Conservation (phyloP, 2,797 vertebrate species). For the Haliaeetus vocifer region DNA sequence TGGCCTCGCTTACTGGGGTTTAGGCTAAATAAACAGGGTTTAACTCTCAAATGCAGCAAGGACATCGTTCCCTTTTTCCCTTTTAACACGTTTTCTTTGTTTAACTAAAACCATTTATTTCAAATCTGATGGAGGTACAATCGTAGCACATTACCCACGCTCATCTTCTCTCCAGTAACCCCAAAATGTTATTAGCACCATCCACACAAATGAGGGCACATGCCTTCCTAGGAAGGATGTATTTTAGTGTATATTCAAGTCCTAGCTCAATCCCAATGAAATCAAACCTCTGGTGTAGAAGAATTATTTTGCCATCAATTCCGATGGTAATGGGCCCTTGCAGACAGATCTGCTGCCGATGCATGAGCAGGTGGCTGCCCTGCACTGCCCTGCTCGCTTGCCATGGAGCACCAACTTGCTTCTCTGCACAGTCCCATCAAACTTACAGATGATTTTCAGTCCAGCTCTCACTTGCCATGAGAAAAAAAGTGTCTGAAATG, state of each 20-base stretch:
- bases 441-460: neutral
- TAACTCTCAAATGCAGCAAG: neutral
- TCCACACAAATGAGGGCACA: neutral
- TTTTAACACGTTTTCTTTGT: neutral
- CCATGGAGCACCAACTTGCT: neutral
- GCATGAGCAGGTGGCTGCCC: neutral
- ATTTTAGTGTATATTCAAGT: neutral
- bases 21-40: neutral
- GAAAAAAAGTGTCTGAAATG: neutral
- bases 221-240: neutral
- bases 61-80: neutral
- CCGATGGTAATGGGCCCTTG: rapidly evolving
- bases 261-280: neutral
- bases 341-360: neutral
- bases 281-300: neutral
- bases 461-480: neutral
- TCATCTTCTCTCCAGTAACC: neutral
- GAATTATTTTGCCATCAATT: neutral
- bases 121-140: neutral
- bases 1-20: neutral
- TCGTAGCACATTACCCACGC: neutral
- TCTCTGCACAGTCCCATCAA: neutral
- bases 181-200: neutral
- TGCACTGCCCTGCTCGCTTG: neutral
- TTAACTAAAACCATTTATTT: neutral